phyloP scores from a whole-genome alignment of 2,888 invertebrate genomes.

The Linnaemya tessellans region DNA sequence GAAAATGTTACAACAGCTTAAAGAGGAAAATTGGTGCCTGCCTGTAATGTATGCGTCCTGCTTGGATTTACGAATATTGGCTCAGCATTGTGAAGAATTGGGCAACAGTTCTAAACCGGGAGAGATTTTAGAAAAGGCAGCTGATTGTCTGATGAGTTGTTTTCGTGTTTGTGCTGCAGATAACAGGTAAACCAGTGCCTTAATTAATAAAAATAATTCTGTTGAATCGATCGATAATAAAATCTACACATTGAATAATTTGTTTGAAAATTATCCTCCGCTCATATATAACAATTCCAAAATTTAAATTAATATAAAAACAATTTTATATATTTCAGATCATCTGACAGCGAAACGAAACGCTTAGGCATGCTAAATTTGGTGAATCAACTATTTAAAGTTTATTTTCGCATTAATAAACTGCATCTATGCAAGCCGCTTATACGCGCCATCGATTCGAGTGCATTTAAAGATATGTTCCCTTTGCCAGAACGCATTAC shows the following conservation, averaged over 20 bases:
- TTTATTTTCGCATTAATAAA: constrained; percentile 95
- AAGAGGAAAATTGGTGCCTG: constrained; percentile 98
- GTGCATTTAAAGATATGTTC: constrained; percentile 94
- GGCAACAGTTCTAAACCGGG: constrained; percentile 84
- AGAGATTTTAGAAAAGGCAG: constrained; percentile 91
- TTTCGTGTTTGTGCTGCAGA: constrained; percentile 98
- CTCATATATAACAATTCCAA: neutral
- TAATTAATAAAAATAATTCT: neutral
- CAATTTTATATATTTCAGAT: constrained; percentile 79
- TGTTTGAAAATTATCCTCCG: too few relatives aligned
- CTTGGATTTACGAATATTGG: constrained; percentile 93
- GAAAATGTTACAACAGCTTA: constrained; percentile 92
- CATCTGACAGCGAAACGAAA: constrained; percentile 95
- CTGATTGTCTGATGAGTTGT: constrained; percentile 95
- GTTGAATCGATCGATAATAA: too few relatives aligned
- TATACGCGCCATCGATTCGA: constrained; percentile 97
- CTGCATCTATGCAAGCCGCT: constrained; percentile 95
- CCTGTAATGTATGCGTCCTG: constrained; percentile 95
- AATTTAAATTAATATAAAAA: neutral
- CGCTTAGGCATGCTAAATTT: constrained; percentile 97
- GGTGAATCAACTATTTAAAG: constrained; percentile 98
- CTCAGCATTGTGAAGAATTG: constrained; percentile 89
- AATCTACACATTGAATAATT: too few relatives aligned
- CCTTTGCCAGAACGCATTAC: constrained; percentile 97
- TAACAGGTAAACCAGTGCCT: constrained; percentile 85